Percentiles rank a stretch among this genome's conserved stretches.
phyloP scores from a whole-genome alignment of 2,797 vertebrate genomes.

The Clangula hyemalis region DNA sequence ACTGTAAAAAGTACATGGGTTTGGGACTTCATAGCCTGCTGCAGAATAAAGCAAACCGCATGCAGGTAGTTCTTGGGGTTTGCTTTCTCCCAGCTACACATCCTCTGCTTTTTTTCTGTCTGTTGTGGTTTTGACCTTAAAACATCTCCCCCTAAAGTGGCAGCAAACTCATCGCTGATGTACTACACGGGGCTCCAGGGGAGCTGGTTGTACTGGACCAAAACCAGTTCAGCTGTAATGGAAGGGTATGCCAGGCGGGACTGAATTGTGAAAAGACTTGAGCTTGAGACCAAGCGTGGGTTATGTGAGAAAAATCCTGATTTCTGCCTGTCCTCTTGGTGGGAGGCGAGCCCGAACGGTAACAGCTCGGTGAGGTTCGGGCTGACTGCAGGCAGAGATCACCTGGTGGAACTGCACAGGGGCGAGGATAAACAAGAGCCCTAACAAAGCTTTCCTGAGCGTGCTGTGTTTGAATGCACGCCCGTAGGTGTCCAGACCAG shows the following conservation, averaged over 20 bases:
- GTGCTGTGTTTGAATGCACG: neutral
- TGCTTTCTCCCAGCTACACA: neutral
- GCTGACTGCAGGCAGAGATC: neutral
- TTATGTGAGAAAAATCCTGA: neutral
- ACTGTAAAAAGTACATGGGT: neutral
- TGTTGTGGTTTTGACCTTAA: neutral
- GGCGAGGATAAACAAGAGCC: neutral
- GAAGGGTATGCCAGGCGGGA: neutral
- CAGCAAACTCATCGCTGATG: neutral
- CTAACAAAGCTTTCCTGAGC: neutral
- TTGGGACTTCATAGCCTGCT: neutral
- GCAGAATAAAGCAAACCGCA: neutral
- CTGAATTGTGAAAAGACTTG: neutral
- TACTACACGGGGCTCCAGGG: accelerated
- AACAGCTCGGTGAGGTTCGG: neutral
- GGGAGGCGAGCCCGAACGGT: neutral
- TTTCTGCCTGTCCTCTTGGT: neutral
- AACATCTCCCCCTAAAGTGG: neutral
- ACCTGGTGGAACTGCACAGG: neutral
- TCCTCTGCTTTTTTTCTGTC: neutral
- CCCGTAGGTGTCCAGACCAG: neutral
- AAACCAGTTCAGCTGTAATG: neutral
- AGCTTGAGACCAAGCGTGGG: neutral
- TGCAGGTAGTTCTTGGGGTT: neutral
- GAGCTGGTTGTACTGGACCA: neutral